Percentiles rank a stretch among this genome's conserved stretches.
Evolutionary conservation across 92 coral and sea anemone species (phyloP).

Genomic region (Phenganax subtilis): DNA sequence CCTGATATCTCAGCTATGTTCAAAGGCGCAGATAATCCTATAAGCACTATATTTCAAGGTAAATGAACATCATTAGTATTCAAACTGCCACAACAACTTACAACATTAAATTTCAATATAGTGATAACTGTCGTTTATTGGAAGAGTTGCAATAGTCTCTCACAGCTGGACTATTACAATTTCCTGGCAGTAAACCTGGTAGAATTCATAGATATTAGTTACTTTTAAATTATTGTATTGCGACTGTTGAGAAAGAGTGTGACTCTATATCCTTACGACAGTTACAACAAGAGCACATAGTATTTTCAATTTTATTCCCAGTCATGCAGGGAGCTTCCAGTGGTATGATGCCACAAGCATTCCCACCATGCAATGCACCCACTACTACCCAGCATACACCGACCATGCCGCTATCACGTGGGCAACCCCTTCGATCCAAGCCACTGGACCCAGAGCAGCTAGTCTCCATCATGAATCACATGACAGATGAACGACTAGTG

Average conservation of each 20-base stretch:
- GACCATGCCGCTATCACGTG: neutral
- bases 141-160: neutral
- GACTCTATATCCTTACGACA: too few species aligned
- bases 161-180: too few species aligned
- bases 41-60: slow-evolving; percentile 32
- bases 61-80: neutral
- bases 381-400: neutral
- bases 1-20: slow-evolving; percentile 39
- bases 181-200: too few species aligned
- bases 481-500: slow-evolving; percentile 64
- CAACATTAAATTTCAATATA: too few species aligned
- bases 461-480: slow-evolving; percentile 61
- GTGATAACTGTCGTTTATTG: neutral
- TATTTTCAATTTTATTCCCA: neutral
- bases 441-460: slow-evolving; percentile 67
- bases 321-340: slow-evolving; percentile 37
- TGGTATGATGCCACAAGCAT: slow-evolving; percentile 32
- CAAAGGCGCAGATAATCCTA: slow-evolving; percentile 28
- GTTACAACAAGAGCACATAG: too few species aligned
- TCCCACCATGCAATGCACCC: slow-evolving; percentile 16
- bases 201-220: too few species aligned
- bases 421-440: slow-evolving; percentile 11
- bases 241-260: too few species aligned
- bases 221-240: too few species aligned
- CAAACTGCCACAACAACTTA: too few species aligned